Evolutionary conservation across 2,113 vertebrate species (phyloP).

Genomic region (Suncus etruscus): DNA sequence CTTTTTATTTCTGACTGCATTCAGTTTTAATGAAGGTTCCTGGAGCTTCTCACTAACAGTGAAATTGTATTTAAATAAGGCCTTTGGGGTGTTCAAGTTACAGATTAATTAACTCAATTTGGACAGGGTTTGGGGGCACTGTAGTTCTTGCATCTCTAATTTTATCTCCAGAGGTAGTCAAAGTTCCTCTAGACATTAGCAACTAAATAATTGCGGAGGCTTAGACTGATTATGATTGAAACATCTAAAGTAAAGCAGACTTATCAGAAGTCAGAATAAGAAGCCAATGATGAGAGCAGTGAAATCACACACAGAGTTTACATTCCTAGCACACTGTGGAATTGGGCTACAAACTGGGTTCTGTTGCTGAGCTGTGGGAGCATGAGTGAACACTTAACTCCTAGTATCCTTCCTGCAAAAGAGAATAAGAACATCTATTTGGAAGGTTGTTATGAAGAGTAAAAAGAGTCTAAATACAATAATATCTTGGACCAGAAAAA

Average conservation of each 20-base stretch:
- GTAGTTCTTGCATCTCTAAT: constrained; percentile 73
- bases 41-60: constrained; percentile 73
- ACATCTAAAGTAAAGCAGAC: constrained; percentile 50
- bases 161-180: constrained; percentile 72
- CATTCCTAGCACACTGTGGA: neutral
- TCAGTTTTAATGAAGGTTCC: constrained; percentile 80
- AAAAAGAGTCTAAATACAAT: neutral
- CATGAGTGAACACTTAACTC: neutral
- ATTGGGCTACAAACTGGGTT: neutral
- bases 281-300: neutral
- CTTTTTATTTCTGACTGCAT: constrained; percentile 63
- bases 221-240: constrained; percentile 64
- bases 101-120: constrained; percentile 82
- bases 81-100: constrained; percentile 75
- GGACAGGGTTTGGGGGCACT: constrained; percentile 74
- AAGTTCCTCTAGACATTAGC: constrained; percentile 68
- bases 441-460: neutral
- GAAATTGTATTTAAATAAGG: constrained; percentile 84
- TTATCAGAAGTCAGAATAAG: constrained; percentile 49
- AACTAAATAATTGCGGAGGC: constrained; percentile 74
- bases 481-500: neutral
- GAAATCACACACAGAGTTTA: neutral
- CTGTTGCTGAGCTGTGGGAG: neutral
- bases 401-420: neutral
- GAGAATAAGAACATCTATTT: no score